Evolutionary conservation across 2,888 invertebrate genomes (phyloP), one percentile per base, ranked within the genome.

Genomic region (Drosophila emarginata): DNA sequence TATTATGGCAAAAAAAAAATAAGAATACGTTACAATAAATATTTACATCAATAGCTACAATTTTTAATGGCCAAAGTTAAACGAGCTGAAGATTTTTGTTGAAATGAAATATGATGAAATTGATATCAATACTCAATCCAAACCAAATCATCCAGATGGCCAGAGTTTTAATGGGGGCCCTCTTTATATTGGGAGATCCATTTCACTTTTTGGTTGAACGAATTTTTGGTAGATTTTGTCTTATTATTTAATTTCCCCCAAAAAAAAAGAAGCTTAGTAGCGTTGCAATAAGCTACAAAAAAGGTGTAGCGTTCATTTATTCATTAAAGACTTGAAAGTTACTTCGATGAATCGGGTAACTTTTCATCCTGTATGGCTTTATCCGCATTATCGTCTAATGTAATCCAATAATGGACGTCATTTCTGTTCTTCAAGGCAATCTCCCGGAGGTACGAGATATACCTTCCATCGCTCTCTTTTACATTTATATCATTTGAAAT

Each of bases 1-100:
- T 87, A 87, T 82, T 82, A 87, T 87, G 82, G 87, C 81, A 78
- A 76, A 28, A n/a, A 76, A 28, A n/a, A 12, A 28, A 54, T 32
- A 18, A 2, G 76, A 72, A 71, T 69, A 15, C n/a, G 64, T 72
- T 64, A 77, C 72, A 79, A 82, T 87, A 81, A 74, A 87, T 69
- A 67, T 72, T 57, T 75, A 65, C 87, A 77, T 82, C 87, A 85
- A 87, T 85, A 65, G 75, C 68, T 56, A 53, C 74, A 28, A 32
- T 61, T 74, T 80, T 87, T 78, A 80, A 87, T 74, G 76, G 77
- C 66, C 67, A 51, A 67, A 56, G 67, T 79, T 76, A 79, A 76
- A 66, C 60, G 65, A 67, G 57, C 74, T 74, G 62, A 60, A 56
- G 64, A 58, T 64, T 61, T 52, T 72, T n/a, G 18, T 61, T 45